Conservation (phyloP, 2,888 invertebrate genomes). For the Drosophila conformis region DNA sequence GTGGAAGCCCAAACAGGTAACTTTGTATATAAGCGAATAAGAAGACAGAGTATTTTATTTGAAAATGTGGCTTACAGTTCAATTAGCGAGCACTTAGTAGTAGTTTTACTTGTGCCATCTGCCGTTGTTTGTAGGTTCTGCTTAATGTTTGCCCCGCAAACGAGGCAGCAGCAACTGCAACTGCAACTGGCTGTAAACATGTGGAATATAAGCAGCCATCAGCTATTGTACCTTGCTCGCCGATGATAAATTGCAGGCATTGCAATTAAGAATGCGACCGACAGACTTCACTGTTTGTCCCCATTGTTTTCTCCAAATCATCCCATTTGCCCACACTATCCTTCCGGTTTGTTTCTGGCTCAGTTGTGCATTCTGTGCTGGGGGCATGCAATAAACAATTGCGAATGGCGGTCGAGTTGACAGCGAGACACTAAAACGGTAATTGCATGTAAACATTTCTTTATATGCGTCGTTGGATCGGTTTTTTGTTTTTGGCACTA, state of each 20-base stretch:
- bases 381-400: conserved; percentile 67
- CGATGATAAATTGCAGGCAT: conserved; percentile 72
- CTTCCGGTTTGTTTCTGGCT: conserved; percentile 1
- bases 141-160: conserved; percentile 35
- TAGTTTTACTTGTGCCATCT: conserved; percentile 10
- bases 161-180: conserved; percentile 10
- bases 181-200: conserved; percentile 46
- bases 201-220: conserved; percentile 46
- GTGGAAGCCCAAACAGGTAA: neutral
- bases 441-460: conserved; percentile 76
- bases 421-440: conserved; percentile 73
- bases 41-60: neutral
- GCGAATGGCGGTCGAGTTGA: conserved; percentile 66
- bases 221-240: conserved; percentile 55
- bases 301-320: neutral
- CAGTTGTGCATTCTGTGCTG: conserved; percentile 17
- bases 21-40: neutral
- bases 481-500: conserved; percentile 12
- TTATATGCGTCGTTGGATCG: conserved; percentile 33
- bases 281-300: conserved; percentile 15
- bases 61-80: conserved; percentile 23
- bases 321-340: neutral
- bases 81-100: conserved; percentile 57
- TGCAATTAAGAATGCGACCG: conserved; percentile 66
- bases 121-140: conserved; percentile 25